Base-by-base conservation (phyloP, 2,797 vertebrate species). In the Poeciliopsis presidionis region DNA sequence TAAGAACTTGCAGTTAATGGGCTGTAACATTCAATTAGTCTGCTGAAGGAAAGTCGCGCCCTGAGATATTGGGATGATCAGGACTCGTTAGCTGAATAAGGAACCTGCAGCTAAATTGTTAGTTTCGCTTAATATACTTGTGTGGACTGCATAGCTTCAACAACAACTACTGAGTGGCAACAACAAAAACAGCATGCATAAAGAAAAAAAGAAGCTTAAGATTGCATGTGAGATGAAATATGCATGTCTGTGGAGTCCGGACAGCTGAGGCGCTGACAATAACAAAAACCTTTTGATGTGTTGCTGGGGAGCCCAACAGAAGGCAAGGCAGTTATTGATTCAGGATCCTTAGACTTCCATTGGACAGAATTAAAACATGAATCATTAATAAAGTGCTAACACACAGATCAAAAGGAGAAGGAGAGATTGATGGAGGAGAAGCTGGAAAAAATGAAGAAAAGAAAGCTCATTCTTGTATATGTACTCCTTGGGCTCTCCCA, bases 291-390 rank as follows among this genome's bases (percentile, higher is more conserved):
- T 63, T 77, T 36, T 83, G 49, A 83, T n/a, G 20, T 57, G 46
- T 81, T 77, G 74, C 76, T 83, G 85, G 71, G 67, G 55, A 86
- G 65, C 59, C 76, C 57, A 83, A 83, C 75, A 77, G 74, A 63
- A 80, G 72, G 63, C 80, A 88, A 90, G 86, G 88, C 73, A 78
- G 86, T 87, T 90, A 93, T 89, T 87, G 90, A 88, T 86, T 83
- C 72, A 80, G 82, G 41, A 70, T 80, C 76, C 72, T 75, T 83
- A 84, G 75, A 88, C 88, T 83, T 84, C 85, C 86, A 86, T 80
- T 59, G 79, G 78, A 70, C 20, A 16, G 76, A 91, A 91, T 90
- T 91, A 89, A 90, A 93, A 86, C 86, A 92, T 91, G 86, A 90
- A 93, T 86, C 87, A 90, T 92, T 92, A 86, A 92, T 87, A 85